A percentile compares a stretch with the other conserved stretches of the same genome.
Evolutionary conservation across 2,113 vertebrate genomes (phyloP).

Genomic region (Cisticola juncidis): DNA sequence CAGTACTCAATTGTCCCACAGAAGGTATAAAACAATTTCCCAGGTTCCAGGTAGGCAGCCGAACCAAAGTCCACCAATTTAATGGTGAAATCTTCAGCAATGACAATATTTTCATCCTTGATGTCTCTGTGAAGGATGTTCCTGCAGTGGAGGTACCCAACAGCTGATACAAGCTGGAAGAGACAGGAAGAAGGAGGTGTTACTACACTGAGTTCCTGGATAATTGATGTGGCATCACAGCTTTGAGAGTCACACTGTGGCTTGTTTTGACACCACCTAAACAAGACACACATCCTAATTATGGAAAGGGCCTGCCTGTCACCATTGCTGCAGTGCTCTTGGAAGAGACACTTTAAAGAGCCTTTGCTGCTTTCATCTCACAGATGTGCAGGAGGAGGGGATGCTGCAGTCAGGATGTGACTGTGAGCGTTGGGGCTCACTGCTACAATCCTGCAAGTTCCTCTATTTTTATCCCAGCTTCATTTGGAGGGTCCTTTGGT

Average conservation of each 20-base stretch:
- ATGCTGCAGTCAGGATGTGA: neutral
- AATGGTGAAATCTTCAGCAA: conserved; percentile 87
- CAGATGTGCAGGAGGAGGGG: neutral
- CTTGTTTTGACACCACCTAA: neutral
- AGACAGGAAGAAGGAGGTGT: neutral
- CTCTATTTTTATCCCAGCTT: conserved; percentile 36
- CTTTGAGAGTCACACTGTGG: neutral
- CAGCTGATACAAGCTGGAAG: conserved; percentile 86
- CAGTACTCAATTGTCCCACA: conserved; percentile 95
- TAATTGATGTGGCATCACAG: neutral
- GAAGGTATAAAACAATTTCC: conserved; percentile 88
- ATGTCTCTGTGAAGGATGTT: conserved; percentile 90
- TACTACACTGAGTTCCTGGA: neutral
- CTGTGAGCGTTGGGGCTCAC: neutral
- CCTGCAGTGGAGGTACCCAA: conserved; percentile 82
- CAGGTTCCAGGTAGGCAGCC: conserved; percentile 81
- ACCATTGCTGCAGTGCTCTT: neutral
- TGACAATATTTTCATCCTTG: conserved; percentile 94
- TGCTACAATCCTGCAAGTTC: neutral
- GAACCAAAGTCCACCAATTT: conserved; percentile 94
- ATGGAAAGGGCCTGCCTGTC: neutral
- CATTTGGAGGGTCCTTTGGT: neutral
- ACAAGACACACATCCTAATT: neutral
- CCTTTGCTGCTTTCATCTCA: neutral
- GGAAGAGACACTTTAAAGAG: neutral